Conservation (phyloP, 2,113 vertebrate species). For the Athene cunicularia region DNA sequence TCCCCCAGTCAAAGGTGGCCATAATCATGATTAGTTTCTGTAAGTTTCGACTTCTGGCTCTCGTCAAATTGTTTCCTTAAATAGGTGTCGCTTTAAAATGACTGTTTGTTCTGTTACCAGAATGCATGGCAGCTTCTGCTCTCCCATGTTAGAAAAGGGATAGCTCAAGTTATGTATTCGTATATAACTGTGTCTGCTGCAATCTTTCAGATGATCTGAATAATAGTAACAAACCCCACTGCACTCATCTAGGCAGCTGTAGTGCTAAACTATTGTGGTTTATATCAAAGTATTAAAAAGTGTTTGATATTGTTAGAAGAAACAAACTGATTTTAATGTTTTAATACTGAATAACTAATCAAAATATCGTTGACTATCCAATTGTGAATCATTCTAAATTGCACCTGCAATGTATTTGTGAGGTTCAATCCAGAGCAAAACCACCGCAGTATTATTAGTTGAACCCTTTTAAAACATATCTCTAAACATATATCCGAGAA, state of each 20-base stretch:
- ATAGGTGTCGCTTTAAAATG: accelerated
- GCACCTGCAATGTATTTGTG: accelerated
- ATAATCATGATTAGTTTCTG: not conserved
- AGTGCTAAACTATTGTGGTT: not conserved
- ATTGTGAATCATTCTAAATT: not conserved
- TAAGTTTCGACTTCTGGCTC: not conserved
- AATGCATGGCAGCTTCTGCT: not conserved
- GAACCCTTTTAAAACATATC: not conserved
- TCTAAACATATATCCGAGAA: not conserved
- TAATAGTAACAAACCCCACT: not conserved
- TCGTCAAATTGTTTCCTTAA: not conserved
- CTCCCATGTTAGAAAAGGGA: accelerated
- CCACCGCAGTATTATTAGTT: not conserved
- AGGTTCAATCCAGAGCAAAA: not conserved
- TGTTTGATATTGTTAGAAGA: not conserved
- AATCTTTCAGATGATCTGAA: accelerated
- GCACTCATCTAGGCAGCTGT: not conserved
- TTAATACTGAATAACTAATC: not conserved
- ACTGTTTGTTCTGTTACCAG: accelerated
- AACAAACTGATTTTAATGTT: not conserved
- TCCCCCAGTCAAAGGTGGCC: accelerated
- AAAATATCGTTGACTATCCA: too few relatives aligned
- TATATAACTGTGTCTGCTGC: accelerated
- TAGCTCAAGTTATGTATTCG: accelerated
- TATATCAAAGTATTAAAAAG: not conserved